Evolutionary conservation across 2,888 invertebrate genomes (phyloP).

Genomic region (Chrysotoxum bicinctum): DNA sequence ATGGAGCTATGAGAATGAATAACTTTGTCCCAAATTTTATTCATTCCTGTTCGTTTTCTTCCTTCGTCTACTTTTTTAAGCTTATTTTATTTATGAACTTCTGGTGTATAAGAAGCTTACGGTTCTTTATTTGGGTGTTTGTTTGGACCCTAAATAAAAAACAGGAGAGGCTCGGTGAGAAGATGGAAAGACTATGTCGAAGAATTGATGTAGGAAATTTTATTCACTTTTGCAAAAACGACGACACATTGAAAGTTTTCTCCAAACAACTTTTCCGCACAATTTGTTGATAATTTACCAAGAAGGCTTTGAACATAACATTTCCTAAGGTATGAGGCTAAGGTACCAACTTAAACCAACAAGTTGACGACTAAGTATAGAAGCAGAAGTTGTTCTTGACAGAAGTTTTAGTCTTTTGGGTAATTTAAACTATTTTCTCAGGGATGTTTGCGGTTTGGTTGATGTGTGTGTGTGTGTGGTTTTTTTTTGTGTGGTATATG

Average conservation of each 20-base stretch:
- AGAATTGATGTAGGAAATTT: slow-evolving; percentile 61
- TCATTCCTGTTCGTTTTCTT: slow-evolving; percentile 2
- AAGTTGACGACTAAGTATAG: neutral
- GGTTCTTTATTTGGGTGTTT: slow-evolving; percentile 51
- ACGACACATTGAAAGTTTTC: slow-evolving; percentile 68
- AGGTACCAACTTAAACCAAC: neutral
- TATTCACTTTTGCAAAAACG: slow-evolving; percentile 59
- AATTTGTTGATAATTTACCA: slow-evolving; percentile 65
- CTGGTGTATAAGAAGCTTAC: slow-evolving; percentile 55
- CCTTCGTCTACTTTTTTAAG: neutral
- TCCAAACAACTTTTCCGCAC: slow-evolving; percentile 64
- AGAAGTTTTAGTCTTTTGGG: slow-evolving; percentile 56
- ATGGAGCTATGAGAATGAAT: neutral
- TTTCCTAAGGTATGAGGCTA: neutral
- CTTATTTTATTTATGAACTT: slow-evolving; percentile 43
- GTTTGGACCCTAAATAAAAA: neutral
- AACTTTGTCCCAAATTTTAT: slow-evolving; percentile 47
- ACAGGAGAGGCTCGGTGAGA: neutral
- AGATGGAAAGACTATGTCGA: slow-evolving; percentile 13
- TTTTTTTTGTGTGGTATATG: neutral
- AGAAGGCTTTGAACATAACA: slow-evolving; percentile 1
- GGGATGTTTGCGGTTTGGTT: neutral
- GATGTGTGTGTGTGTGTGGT: neutral
- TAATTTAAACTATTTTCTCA: slow-evolving; percentile 64
- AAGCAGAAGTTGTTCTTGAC: slow-evolving; percentile 44